Evolutionary conservation across 1,140 invertebrate species (phyloP).

Genomic region (Gerris buenoi): DNA sequence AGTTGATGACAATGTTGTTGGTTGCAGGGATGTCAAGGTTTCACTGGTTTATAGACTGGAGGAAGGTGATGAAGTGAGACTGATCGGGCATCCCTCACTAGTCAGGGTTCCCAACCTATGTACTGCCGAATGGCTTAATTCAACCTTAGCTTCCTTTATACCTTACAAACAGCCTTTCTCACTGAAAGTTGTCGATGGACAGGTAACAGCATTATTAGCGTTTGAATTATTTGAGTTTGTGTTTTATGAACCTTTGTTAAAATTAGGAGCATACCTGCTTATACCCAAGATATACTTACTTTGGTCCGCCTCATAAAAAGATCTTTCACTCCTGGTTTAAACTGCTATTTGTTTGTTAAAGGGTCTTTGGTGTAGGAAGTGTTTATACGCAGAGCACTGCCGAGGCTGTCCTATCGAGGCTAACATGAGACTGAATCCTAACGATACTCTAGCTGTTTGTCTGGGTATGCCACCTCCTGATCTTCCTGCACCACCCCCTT

Average conservation of each 20-base stretch:
- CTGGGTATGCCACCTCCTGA: conserved; percentile 27
- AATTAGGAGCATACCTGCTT: too few species aligned
- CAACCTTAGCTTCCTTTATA: conserved; percentile 34
- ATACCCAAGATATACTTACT: too few species aligned
- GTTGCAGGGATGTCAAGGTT: conserved; percentile 23
- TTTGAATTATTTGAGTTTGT: too few species aligned
- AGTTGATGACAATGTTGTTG: too few species aligned
- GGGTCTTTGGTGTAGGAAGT: conserved; percentile 47
- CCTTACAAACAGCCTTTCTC: conserved; percentile 35
- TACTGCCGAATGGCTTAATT: conserved; percentile 35
- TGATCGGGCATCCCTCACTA: conserved; percentile 43
- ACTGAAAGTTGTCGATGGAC: conserved; percentile 34
- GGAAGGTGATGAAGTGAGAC: conserved; percentile 32
- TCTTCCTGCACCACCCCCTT: conserved; percentile 22
- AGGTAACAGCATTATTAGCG: too few species aligned
- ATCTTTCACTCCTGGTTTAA: too few species aligned
- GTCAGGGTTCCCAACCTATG: conserved; percentile 41
- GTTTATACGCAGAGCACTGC: conserved; percentile 42
- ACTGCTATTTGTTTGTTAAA: too few species aligned
- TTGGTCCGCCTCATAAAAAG: too few species aligned
- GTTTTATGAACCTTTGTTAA: too few species aligned
- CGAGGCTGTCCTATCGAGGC: conserved; percentile 41
- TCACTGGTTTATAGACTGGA: conserved; percentile 30
- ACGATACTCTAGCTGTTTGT: conserved; percentile 43
- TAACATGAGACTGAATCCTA: conserved; percentile 35